Percentiles rank a stretch among this genome's conserved stretches.
Evolutionary conservation across 1,140 invertebrate species (phyloP).

Genomic region (Drosophila arawakana): DNA sequence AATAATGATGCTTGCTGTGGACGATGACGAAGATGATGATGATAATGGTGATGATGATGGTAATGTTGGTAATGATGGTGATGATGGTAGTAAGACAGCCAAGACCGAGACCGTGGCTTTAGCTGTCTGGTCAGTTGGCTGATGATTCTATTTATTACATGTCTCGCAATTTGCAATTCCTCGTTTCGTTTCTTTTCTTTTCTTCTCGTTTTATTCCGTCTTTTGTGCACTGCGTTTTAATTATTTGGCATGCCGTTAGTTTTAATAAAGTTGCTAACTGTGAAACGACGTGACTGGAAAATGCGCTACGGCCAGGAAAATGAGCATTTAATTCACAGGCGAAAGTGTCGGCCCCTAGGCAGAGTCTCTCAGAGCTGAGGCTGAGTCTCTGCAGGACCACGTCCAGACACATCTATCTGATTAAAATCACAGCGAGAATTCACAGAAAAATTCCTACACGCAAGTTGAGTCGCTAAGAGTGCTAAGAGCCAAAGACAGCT

Average conservation of each 20-base stretch:
- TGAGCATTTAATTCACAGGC: conserved; percentile 71
- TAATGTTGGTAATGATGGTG: conserved; percentile 36
- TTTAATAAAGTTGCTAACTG: conserved; percentile 83
- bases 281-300: conserved; percentile 79
- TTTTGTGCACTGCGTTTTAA: conserved; percentile 69
- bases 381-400: background rate
- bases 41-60: conserved; percentile 37
- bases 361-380: background rate
- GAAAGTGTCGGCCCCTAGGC: conserved; percentile 66
- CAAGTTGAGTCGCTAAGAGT: conserved; percentile 35
- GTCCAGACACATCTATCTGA: conserved; percentile 57
- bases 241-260: conserved; percentile 79
- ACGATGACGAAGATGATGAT: conserved; percentile 34
- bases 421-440: conserved; percentile 78
- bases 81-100: conserved; percentile 33
- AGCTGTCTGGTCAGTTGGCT: conserved; percentile 23
- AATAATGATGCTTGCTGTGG: conserved; percentile 54
- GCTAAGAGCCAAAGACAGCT: conserved; percentile 60
- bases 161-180: conserved; percentile 75
- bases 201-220: too few species aligned
- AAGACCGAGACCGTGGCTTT: conserved; percentile 46
- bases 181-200: conserved; percentile 24
- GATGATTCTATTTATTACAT: conserved; percentile 82
- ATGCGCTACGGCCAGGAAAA: conserved; percentile 48
- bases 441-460: conserved; percentile 77